A percentile compares a stretch with the other conserved stretches of the same genome.
Evolutionary conservation across 2,113 vertebrate species (phyloP).

Genomic region (Psephotus haematonotus): DNA sequence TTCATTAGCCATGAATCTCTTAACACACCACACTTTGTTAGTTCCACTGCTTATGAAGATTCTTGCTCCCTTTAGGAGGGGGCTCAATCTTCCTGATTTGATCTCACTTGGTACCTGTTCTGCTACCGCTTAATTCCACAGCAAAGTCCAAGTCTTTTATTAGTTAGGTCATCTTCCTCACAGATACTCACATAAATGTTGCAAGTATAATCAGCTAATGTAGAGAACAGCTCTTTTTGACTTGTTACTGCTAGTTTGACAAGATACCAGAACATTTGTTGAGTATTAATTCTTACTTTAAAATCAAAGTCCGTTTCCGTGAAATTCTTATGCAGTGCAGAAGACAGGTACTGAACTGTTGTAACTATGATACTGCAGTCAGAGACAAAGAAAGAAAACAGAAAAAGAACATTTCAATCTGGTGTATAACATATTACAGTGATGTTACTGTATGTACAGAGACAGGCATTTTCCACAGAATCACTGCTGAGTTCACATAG

Average conservation of each 20-base stretch:
- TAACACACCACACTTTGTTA: background rate
- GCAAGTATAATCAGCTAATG: background rate
- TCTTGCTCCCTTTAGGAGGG: background rate
- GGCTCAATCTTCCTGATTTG: background rate
- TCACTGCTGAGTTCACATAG: background rate
- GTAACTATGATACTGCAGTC: conserved; percentile 92
- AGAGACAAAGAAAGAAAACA: conserved; percentile 19
- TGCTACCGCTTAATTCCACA: background rate
- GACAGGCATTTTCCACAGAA: background rate
- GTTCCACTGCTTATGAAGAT: background rate
- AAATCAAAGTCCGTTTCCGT: conserved; percentile 96
- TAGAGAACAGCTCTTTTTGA: background rate
- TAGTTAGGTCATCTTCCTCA: background rate
- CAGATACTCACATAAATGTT: background rate
- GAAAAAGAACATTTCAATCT: background rate
- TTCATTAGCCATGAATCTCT: background rate
- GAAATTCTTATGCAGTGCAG: conserved; percentile 97
- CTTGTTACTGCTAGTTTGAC: background rate
- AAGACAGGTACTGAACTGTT: conserved; percentile 91
- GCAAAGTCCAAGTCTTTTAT: background rate
- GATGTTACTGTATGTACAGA: background rate
- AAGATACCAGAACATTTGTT: background rate
- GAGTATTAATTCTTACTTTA: conserved; percentile 81
- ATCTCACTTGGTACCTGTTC: background rate
- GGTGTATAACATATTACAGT: background rate